Conservation (phyloP, 2,797 vertebrate species). For the Eupleurogrammus muticus region DNA sequence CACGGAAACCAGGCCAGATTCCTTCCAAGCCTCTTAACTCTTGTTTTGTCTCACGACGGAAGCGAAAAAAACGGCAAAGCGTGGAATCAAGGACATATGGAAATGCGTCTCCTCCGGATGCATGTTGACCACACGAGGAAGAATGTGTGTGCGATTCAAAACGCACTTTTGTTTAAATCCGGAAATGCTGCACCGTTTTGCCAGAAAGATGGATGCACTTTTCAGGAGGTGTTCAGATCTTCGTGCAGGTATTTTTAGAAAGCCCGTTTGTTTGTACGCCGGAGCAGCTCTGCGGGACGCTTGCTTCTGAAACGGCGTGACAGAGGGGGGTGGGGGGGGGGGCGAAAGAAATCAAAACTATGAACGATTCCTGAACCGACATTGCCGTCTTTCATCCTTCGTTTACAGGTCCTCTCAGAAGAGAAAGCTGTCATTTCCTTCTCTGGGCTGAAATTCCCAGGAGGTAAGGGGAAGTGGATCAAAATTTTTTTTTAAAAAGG, state of each 20-base stretch:
- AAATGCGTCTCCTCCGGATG: not conserved
- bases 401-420: conserved; percentile 41
- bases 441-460: conserved; percentile 12
- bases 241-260: conserved; percentile 71
- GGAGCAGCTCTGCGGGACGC: conserved; percentile 61
- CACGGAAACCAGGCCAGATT: conserved; percentile 61
- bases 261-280: conserved; percentile 50
- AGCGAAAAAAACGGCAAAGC: conserved; percentile 7
- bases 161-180: not conserved
- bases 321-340: conserved; percentile 5
- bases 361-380: conserved; percentile 40
- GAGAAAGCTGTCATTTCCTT: conserved; percentile 37
- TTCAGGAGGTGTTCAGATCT: conserved; percentile 51
- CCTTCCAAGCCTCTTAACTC: conserved; percentile 27
- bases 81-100: not conserved
- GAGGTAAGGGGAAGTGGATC: conserved; percentile 10
- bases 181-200: not conserved
- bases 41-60: conserved; percentile 15
- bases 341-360: conserved; percentile 50
- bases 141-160: not conserved
- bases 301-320: conserved; percentile 62
- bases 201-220: conserved; percentile 21
- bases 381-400: conserved; percentile 28
- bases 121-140: conserved; percentile 18
- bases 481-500: conserved; percentile 25